Evolutionary conservation across 2,888 invertebrate genomes (phyloP).

Genomic region (Lithosia quadra): DNA sequence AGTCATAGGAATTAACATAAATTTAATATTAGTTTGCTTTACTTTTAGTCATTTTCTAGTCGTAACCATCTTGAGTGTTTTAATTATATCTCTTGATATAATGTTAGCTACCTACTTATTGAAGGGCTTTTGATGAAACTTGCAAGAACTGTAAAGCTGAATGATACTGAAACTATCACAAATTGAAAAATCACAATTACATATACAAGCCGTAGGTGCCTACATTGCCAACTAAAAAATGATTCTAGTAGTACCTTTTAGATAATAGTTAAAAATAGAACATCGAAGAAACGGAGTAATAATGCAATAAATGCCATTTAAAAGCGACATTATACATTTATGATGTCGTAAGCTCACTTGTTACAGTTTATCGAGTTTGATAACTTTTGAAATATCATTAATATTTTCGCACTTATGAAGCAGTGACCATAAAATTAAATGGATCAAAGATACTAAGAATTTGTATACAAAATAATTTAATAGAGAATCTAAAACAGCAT

Average conservation of each 20-base stretch:
- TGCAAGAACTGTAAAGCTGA: background rate
- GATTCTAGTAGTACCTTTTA: background rate
- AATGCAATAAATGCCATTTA: background rate
- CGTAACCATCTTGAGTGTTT: background rate
- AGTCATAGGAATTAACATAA: background rate
- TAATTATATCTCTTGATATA: background rate
- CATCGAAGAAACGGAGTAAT: background rate
- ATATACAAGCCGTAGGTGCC: background rate
- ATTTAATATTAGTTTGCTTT: background rate
- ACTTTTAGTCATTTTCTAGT: background rate
- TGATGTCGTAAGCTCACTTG: background rate
- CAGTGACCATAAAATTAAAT: conserved; percentile 1
- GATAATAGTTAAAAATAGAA: background rate
- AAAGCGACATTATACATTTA: background rate
- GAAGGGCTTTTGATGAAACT: background rate
- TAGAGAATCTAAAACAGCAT: background rate
- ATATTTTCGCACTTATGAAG: background rate
- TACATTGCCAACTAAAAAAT: background rate
- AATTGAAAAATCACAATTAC: background rate
- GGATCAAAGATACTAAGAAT: conserved; percentile 12
- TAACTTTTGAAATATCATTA: background rate
- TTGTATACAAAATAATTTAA: conserved; percentile 8
- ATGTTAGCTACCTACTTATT: background rate
- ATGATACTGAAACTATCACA: too few species aligned
- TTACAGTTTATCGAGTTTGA: background rate